Evolutionary conservation across 1,140 invertebrate species (phyloP).

Genomic region (Drosophila kikkawai): DNA sequence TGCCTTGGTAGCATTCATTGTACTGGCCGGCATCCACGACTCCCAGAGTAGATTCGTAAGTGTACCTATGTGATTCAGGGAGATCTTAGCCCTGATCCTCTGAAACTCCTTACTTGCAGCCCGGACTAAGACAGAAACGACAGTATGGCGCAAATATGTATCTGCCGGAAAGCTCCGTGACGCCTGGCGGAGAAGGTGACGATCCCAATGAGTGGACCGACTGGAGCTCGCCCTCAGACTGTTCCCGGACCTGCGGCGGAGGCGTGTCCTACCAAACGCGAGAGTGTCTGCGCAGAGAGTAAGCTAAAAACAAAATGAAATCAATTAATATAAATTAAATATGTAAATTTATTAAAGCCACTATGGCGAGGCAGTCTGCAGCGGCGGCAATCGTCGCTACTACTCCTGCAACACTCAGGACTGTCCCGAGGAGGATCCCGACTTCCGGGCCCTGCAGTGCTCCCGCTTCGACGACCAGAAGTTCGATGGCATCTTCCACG

Average conservation of each 20-base stretch:
- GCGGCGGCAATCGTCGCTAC: conserved; percentile 91
- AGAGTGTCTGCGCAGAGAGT: conserved; percentile 88
- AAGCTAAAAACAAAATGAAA: too few relatives aligned
- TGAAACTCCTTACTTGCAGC: conserved; percentile 51
- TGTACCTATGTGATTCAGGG: conserved; percentile 4
- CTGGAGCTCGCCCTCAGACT: conserved; percentile 91
- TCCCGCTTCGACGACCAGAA: conserved; percentile 90
- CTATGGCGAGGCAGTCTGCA: conserved; percentile 88
- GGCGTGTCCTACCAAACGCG: conserved; percentile 92
- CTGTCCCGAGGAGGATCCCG: conserved; percentile 90
- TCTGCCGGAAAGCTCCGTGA: conserved; percentile 88
- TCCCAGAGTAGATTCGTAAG: conserved; percentile 84
- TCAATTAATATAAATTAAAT: neutral
- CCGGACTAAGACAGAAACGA: conserved; percentile 89
- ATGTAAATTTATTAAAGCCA: conserved; percentile 82
- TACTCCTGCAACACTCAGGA: conserved; percentile 96
- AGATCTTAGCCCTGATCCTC: neutral
- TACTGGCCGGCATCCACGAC: conserved; percentile 64
- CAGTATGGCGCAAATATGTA: conserved; percentile 90
- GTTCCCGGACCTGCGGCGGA: conserved; percentile 95
- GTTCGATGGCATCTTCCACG: conserved; percentile 91
- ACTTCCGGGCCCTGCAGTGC: conserved; percentile 95
- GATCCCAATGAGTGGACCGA: conserved; percentile 88
- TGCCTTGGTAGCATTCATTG: conserved; percentile 83
- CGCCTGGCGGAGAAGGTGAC: conserved; percentile 88